A percentile compares a stretch with the other conserved stretches of the same genome.
Evolutionary conservation across 2,113 vertebrate genomes (phyloP).

Genomic region (Nannobrachium achirus): DNA sequence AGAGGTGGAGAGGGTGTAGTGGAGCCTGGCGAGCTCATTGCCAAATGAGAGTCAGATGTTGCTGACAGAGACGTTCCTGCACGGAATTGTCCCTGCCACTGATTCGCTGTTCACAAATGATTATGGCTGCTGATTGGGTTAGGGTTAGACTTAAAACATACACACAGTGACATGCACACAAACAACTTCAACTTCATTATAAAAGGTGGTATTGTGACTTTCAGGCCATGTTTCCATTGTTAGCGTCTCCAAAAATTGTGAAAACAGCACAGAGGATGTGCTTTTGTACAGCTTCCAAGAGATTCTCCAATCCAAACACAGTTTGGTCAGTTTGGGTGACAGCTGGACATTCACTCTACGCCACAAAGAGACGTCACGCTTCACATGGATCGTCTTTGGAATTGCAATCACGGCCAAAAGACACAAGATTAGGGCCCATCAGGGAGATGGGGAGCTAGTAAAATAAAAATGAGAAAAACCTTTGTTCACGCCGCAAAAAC

Average conservation of each 20-base stretch:
- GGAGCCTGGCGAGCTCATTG: no score
- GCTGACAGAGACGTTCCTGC: no score
- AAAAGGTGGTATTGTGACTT: slow-evolving; percentile 40
- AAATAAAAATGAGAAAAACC: background rate
- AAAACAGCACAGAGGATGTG: slow-evolving; percentile 32
- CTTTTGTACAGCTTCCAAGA: slow-evolving; percentile 36
- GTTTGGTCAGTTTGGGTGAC: slow-evolving; percentile 42
- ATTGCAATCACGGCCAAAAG: slow-evolving; percentile 58
- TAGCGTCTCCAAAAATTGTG: slow-evolving; percentile 18
- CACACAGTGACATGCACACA: no score
- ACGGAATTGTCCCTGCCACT: no score
- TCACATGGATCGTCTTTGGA: slow-evolving; percentile 44
- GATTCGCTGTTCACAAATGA: no score
- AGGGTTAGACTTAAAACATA: no score
- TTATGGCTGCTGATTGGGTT: no score
- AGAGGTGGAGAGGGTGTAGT: no score
- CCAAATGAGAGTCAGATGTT: no score
- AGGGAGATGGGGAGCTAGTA: background rate
- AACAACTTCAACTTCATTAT: no score
- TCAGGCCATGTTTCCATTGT: slow-evolving; percentile 39
- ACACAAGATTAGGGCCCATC: slow-evolving; percentile 49
- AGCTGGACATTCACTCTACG: slow-evolving; percentile 68
- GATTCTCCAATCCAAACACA: slow-evolving; percentile 59
- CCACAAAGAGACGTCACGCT: slow-evolving; percentile 37
- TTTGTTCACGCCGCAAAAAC: background rate